Evolutionary conservation across 2,797 vertebrate genomes (phyloP), one percentile per base, ranked within the genome.

Genomic region (Ara ararauna): DNA sequence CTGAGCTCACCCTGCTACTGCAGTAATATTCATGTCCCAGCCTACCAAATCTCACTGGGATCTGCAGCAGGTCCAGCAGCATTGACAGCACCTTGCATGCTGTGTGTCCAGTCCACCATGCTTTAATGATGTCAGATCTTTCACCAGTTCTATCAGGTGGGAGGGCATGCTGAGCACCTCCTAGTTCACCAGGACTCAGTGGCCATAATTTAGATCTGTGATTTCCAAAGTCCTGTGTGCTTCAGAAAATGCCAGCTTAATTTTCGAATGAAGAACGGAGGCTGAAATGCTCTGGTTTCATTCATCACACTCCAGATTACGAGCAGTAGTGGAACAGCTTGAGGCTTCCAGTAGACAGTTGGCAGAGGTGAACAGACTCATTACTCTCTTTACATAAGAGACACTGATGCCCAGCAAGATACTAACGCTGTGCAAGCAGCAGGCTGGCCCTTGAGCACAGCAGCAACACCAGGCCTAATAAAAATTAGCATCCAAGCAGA

Each of bases 401-500:
- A n/a, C 38, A 61, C 48, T 34, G 44, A 76, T 50, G 10, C 26
- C 9, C n/a, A 68, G 54, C 36, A 44, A 82, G 67, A 48, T 47
- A 19, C 6, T 53, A 64, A n/a, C 11, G 19, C 38, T 38, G 29
- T 45, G 58, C 68, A 53, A 83, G 65, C 40, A 76, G 56, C 42
- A 45, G 32, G 40, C 51, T 80, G 75, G 48, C 81, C 56, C 71
- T 85, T 74, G 56, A 92, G 72, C 53, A 38, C 40, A 26, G 53
- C 42, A 75, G 17, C 45, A 65, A 71, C 23, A 48, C 36, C 50
- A 76, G 24, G 38, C n/a, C 8, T 70, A 73, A 71, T 45, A 76
- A 92, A 94, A 90, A 83, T 85, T 27, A 77, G 11, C 65, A 82
- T 36, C 75, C 36, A 45, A 92, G 89, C 26, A 45, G 84, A 82